Conservation (phyloP, 2,797 vertebrate genomes). For the Nasua narica region DNA sequence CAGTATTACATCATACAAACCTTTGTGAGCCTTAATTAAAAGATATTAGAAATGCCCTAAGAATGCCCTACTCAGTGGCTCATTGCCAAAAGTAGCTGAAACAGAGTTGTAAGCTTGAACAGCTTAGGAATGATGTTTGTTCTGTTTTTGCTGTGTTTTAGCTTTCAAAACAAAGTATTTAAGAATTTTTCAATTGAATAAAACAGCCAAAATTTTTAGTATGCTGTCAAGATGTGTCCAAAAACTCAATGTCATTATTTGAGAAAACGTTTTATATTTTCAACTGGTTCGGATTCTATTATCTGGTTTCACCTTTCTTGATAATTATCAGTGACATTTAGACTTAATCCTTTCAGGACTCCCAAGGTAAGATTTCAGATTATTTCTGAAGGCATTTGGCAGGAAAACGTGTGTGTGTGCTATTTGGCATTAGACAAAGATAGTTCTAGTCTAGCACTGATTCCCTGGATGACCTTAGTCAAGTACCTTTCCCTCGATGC, state of each 20-base stretch:
- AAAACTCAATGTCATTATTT: neutral
- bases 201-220: neutral
- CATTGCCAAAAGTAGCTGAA: slow-evolving; percentile 38
- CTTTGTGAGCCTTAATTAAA: slow-evolving; percentile 64
- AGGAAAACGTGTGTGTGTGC: neutral
- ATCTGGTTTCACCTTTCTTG: neutral
- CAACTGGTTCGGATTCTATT: neutral
- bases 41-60: slow-evolving; percentile 55
- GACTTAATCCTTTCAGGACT: neutral
- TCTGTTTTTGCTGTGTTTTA: slow-evolving; percentile 33
- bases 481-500: neutral
- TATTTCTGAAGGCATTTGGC: neutral
- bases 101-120: slow-evolving; percentile 29
- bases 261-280: neutral
- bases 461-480: neutral
- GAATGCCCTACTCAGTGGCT: slow-evolving; percentile 1
- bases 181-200: slow-evolving; percentile 8
- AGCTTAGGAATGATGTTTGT: neutral
- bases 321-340: neutral
- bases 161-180: slow-evolving; percentile 42
- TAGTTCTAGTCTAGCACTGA: neutral
- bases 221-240: neutral
- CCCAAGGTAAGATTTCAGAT: neutral
- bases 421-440: neutral
- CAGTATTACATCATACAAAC: slow-evolving; percentile 25